These are phyloP conservation scores for Pachyseris speciosa DNA, from an alignment of 64 coral and sea anemone genomes.

Conservation along the genomic window DNA sequence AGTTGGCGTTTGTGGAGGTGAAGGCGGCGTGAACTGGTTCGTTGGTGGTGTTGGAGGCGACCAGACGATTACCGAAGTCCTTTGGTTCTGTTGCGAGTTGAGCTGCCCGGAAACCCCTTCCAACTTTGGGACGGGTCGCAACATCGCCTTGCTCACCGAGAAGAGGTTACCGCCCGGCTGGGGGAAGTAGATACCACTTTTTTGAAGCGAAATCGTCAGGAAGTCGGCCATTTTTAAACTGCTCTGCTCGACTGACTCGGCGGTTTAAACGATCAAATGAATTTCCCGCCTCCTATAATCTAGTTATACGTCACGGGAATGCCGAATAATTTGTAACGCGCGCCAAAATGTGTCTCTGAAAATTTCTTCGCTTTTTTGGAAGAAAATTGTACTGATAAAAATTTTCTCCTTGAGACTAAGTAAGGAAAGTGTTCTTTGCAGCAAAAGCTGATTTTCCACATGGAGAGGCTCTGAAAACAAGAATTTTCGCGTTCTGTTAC, in stretches of 20 bases:
- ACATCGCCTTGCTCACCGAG: conserved; percentile 58
- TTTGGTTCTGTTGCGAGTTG: conserved; percentile 53
- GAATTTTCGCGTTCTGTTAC: background rate
- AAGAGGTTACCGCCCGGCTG: conserved; percentile 78
- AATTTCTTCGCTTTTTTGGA: background rate
- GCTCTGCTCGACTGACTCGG: conserved; percentile 13
- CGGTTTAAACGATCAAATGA: conserved; percentile 63
- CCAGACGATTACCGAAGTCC: conserved; percentile 83
- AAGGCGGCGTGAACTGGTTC: conserved; percentile 39
- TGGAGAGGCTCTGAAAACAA: background rate
- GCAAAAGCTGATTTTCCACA: background rate
- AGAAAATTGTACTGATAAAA: background rate
- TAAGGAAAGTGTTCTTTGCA: background rate
- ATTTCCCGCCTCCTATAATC: conserved; percentile 83
- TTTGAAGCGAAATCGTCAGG: conserved; percentile 87
- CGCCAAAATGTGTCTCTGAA: conserved; percentile 18
- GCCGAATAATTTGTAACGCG: conserved; percentile 60
- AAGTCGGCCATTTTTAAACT: conserved; percentile 99
- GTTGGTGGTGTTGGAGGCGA: conserved; percentile 70
- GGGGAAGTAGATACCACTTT: conserved; percentile 93
- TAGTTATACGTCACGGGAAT: conserved; percentile 58
- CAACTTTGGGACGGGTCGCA: conserved; percentile 71
- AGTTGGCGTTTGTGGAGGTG: conserved; percentile 27
- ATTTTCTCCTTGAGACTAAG: background rate
- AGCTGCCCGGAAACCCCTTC: conserved; percentile 27